Base-by-base conservation (phyloP, 2,888 invertebrate species). In the Pegoplata infirma region DNA sequence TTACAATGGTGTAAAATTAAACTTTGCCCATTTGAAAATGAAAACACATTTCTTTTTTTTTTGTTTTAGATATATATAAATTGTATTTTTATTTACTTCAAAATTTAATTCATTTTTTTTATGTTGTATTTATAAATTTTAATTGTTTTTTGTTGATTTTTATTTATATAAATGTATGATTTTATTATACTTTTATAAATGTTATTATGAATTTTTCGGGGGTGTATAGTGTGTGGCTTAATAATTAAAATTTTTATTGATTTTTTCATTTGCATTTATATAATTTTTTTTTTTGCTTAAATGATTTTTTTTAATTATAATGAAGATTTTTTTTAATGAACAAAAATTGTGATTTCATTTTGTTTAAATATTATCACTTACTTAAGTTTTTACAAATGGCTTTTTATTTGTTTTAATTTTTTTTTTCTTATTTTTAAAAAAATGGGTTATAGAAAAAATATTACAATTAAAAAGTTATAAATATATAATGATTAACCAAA, bases 331-430 rank as follows among this genome's bases (percentile, higher is more conserved):
- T 46, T 46, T 46, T 46, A 73, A 74, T 59, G 64, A 75, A 75
- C 66, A 79, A 75, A 66, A 79, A 63, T 28, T 67, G 61, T 72
- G 67, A 76, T 68, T 47, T 59, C 10, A 7, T 73, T 63, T 78
- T 76, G 68, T 81, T 71, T 80, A 76, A 80, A 77, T 81, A 76
- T 76, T 87, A 88, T 88, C 88, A 88, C 87, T 88, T 88, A 88
- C 88, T 88, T 88, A 88, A 76, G 83, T 88, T 88, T 88, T 87
- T 88, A 88, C 88, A 88, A 79, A 88, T 88, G 88, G 88, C 88
- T 87, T 84, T 86, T 87, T 82, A 83, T 49, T 74, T 74, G 68
- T 55, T 56, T 64, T 67, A 32, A 61, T n/a, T n/a, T 79, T n/a
- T n/a, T n/a, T n/a, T 19, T 10, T 17, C 32, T 55, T 55, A 23